Conservation (phyloP, 1,140 invertebrate genomes). For the Bombus turneri region DNA sequence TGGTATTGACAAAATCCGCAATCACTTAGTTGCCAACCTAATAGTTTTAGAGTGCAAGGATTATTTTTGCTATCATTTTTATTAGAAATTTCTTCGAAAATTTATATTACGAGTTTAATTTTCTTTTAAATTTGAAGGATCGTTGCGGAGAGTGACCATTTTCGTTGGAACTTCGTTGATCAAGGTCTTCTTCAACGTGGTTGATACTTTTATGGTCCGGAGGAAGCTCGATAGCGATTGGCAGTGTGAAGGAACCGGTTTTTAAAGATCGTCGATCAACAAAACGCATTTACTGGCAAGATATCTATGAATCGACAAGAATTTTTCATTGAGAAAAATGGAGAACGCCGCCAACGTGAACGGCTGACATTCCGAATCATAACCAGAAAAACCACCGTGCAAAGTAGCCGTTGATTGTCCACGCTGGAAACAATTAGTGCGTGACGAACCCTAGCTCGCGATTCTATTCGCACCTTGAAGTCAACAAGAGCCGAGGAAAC, state of each 20-base stretch:
- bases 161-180: neutral
- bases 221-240: neutral
- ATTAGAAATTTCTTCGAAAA: no score
- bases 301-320: neutral
- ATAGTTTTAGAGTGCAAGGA: no score
- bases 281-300: neutral
- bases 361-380: slow-evolving; percentile 8
- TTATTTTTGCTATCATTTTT: no score
- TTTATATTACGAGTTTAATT: no score
- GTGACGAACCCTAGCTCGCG: slow-evolving; percentile 59
- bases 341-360: neutral
- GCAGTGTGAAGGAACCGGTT: neutral
- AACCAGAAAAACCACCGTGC: slow-evolving; percentile 28
- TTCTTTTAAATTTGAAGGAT: no score
- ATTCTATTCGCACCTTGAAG: slow-evolving; percentile 29
- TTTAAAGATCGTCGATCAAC: neutral
- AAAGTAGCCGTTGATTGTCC: slow-evolving; percentile 55
- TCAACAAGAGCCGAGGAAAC: neutral
- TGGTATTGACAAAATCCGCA: no score
- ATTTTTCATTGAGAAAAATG: neutral
- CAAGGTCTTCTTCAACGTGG: neutral
- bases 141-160: no score
- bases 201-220: neutral
- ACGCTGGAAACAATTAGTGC: slow-evolving; percentile 69
- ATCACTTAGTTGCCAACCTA: no score